phyloP scores from a whole-genome alignment of 2,797 vertebrate genomes.

The Diglossa cyanea region DNA sequence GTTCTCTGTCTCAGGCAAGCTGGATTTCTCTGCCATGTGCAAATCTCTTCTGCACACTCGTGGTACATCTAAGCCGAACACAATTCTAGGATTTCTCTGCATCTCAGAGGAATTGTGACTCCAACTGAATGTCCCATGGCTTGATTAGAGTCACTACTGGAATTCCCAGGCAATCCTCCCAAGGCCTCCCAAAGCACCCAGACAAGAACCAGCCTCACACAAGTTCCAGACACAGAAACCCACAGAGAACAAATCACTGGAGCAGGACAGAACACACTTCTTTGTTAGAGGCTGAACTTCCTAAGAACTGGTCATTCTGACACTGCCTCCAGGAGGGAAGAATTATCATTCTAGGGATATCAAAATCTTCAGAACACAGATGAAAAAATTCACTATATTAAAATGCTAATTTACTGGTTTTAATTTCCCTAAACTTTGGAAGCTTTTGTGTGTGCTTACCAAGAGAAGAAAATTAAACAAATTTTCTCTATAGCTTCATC shows the following conservation, averaged over 20 bases:
- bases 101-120: neutral
- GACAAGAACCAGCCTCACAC: neutral
- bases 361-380: neutral
- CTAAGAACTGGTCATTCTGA: neutral
- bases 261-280: neutral
- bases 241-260: neutral
- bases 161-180: conserved; percentile 19
- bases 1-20: neutral
- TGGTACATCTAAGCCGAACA: neutral
- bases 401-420: neutral
- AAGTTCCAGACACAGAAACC: neutral
- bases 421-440: neutral
- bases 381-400: neutral
- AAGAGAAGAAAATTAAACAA: neutral
- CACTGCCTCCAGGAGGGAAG: neutral
- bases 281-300: neutral
- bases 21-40: neutral
- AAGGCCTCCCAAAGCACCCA: neutral
- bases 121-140: neutral
- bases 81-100: neutral
- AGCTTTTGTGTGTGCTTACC: neutral
- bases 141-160: neutral
- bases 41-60: neutral
- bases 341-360: neutral
- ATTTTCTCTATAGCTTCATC: neutral